Conservation (phyloP, 2,113 vertebrate species). For the Columba janthina region DNA sequence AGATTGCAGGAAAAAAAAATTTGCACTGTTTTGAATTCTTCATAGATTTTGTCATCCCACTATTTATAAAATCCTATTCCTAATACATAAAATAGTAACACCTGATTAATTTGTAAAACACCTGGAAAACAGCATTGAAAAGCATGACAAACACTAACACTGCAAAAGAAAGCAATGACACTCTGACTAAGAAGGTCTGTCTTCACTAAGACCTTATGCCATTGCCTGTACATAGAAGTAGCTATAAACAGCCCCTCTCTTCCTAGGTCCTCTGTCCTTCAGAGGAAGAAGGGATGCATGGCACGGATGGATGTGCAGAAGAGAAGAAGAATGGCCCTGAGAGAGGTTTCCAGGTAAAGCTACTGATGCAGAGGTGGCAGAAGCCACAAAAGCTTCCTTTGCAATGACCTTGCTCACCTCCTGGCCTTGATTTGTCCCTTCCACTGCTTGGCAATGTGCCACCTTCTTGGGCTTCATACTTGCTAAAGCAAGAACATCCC, state of each 20-base stretch:
- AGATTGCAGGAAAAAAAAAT: not conserved
- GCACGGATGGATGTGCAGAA: not conserved
- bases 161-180: not conserved
- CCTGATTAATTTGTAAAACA: not conserved
- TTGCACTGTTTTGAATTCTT: not conserved
- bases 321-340: not conserved
- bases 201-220: not conserved
- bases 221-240: not conserved
- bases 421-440: not conserved
- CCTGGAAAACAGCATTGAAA: not conserved
- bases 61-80: not conserved
- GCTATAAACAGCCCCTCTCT: not conserved
- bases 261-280: not conserved
- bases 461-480: not conserved
- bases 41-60: not conserved
- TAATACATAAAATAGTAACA: not conserved
- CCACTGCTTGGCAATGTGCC: not conserved
- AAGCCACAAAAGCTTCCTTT: not conserved
- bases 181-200: not conserved
- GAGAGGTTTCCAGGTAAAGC: not conserved
- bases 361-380: not conserved
- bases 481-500: not conserved
- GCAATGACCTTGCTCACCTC: not conserved
- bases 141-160: not conserved
- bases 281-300: not conserved